phyloP scores from a whole-genome alignment of 2,797 vertebrate genomes.

The Lophotriccus pileatus region DNA sequence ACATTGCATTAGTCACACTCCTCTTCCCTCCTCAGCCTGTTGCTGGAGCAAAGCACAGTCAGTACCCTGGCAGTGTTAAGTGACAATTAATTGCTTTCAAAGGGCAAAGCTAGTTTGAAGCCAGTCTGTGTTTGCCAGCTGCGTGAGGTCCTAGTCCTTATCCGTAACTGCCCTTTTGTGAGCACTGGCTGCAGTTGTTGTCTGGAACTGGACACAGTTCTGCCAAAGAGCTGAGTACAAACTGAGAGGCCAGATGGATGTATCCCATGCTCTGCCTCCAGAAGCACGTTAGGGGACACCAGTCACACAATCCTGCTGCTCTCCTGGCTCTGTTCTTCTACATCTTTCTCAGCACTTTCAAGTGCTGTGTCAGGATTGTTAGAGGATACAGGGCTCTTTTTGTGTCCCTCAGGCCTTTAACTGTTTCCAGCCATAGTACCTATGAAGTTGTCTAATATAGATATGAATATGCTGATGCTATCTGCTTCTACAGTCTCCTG shows the following conservation, averaged over 20 bases:
- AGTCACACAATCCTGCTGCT: neutral
- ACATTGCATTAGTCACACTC: fast-evolving
- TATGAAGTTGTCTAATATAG: neutral
- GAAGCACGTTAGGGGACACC: fast-evolving
- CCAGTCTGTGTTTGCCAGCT: neutral
- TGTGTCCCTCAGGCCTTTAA: neutral
- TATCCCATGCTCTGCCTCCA: neutral
- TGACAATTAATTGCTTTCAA: neutral
- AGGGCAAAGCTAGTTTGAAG: neutral
- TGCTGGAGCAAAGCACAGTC: fast-evolving
- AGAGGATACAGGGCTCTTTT: neutral
- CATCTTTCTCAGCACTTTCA: neutral
- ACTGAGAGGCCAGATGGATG: neutral
- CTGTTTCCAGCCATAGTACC: neutral
- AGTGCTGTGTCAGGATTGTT: neutral
- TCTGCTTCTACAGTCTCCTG: neutral
- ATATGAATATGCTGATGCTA: neutral
- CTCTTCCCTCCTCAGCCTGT: neutral
- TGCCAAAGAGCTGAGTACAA: neutral
- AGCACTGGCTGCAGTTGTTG: neutral
- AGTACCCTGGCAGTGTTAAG: neutral
- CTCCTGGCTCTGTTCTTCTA: neutral
- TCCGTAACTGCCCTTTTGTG: fast-evolving
- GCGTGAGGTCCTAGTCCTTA: neutral
- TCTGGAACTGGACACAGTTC: neutral